A percentile compares a stretch with the other conserved stretches of the same genome.
phyloP scores from a whole-genome alignment of 2,797 vertebrate species.

The Xenentodon cancila region DNA sequence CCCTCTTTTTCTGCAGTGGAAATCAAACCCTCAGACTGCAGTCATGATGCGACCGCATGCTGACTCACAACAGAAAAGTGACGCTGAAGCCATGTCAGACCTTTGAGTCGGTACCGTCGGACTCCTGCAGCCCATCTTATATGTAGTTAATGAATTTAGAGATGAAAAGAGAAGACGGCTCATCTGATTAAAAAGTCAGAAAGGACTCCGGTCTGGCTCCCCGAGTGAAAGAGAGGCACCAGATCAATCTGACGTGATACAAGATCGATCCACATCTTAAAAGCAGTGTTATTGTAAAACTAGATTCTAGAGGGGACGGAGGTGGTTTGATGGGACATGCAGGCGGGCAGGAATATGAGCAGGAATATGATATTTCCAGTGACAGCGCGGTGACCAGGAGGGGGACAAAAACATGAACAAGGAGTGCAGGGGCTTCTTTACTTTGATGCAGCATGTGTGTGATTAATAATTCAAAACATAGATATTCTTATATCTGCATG shows the following conservation, averaged over 20 bases:
- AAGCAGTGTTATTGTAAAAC: constrained; percentile 15
- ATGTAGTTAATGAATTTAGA: neutral
- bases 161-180: neutral
- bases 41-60: constrained; percentile 7
- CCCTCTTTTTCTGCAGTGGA: constrained; percentile 7
- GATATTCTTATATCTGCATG: neutral
- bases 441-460: neutral
- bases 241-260: constrained; percentile 14
- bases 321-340: constrained; percentile 4
- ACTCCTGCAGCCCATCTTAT: too few relatives aligned
- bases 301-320: constrained; percentile 1
- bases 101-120: neutral
- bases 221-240: neutral
- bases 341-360: neutral
- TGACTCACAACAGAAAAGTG: constrained; percentile 9
- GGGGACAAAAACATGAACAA: neutral
- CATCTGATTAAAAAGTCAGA: neutral
- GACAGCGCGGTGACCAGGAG: neutral
- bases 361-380: constrained; percentile 11
- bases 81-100: neutral
- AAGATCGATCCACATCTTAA: neutral
- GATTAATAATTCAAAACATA: constrained; percentile 3
- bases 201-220: neutral
- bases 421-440: neutral
- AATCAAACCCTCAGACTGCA: constrained; percentile 9